phyloP scores from a whole-genome alignment of 2,888 invertebrate genomes.

The Hyposoter dolosus region DNA sequence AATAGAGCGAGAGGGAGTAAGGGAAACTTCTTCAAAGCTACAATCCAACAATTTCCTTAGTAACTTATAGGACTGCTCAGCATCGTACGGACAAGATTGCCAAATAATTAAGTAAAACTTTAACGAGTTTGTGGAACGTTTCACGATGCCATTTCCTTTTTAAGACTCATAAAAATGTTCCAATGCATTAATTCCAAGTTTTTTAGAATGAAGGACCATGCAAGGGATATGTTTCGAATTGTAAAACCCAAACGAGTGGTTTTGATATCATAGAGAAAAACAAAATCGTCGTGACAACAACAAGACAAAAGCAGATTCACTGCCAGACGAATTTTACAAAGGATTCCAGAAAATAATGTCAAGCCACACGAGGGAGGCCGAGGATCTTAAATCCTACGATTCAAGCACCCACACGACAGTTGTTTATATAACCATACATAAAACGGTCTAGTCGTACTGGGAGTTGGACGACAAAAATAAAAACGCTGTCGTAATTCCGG shows the following conservation, averaged over 20 bases:
- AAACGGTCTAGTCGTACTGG: no score
- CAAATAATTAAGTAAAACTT: conserved; percentile 39
- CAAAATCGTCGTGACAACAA: background rate
- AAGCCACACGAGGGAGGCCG: no score
- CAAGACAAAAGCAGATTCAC: background rate
- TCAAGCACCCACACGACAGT: no score
- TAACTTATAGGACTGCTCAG: conserved; percentile 2
- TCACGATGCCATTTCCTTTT: background rate
- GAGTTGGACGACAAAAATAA: no score
- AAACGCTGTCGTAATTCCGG: no score
- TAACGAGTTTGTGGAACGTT: background rate
- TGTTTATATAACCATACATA: no score
- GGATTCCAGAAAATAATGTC: no score
- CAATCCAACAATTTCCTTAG: conserved; percentile 34
- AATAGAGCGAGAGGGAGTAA: background rate
- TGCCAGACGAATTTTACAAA: background rate
- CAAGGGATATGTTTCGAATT: background rate
- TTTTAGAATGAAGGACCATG: background rate
- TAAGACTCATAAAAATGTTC: background rate
- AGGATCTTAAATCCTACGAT: no score
- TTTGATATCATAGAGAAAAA: background rate
- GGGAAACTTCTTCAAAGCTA: conserved; percentile 20
- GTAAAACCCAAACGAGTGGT: background rate
- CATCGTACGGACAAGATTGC: conserved; percentile 15
- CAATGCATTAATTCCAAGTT: background rate